Base-by-base conservation (phyloP, 2,797 vertebrate genomes). In the Myotis findleyi region DNA sequence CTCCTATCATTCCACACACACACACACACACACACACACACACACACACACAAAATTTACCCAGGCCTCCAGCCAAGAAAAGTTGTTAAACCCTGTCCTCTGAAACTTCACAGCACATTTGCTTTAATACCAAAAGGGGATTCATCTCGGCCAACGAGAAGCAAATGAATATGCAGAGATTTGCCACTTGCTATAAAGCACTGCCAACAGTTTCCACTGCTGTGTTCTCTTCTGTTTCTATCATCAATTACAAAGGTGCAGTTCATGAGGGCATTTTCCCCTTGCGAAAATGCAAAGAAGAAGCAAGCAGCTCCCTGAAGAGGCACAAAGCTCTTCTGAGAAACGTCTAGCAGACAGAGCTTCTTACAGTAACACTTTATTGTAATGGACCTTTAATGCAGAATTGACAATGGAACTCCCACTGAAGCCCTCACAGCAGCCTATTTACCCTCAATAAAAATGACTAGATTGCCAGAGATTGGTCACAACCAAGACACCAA, bases 361-460 rank as follows among this genome's bases (percentile, higher is more conserved):
- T 96, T 96, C 98, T 98, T 98, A 98, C 98, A 97, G 98, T 98
- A 98, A 98, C 97, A 98, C 97, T 98, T 97, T 93, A 95, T 96
- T 97, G 97, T 98, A 98, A 98, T 97, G 97, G 97, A 77, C 96
- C 96, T 98, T 98, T 98, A 98, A 98, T 97, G 98, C 97, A 97
- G 97, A 98, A 97, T 87, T 98, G 97, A 98, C 98, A 96, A 95
- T 88, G 96, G 94, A 96, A 96, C 89, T 95, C 97, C 91, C 93
- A 79, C 5, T 9, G 96, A 95, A 98, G 96, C 11, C 88, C 92
- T 97, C 96, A 41, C 97, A 69, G 93, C 93, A 96, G 95, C 93
- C 96, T 96, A 75, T 93, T 98, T 98, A 96, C 76, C 95, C 93
- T 96, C 97, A 98, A 97, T 97, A 97, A 97, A 97, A 98, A 97